These are phyloP conservation scores for Dolichoris vasculosae DNA, from an alignment of 1,140 invertebrate species.

Conservation along the genomic window DNA sequence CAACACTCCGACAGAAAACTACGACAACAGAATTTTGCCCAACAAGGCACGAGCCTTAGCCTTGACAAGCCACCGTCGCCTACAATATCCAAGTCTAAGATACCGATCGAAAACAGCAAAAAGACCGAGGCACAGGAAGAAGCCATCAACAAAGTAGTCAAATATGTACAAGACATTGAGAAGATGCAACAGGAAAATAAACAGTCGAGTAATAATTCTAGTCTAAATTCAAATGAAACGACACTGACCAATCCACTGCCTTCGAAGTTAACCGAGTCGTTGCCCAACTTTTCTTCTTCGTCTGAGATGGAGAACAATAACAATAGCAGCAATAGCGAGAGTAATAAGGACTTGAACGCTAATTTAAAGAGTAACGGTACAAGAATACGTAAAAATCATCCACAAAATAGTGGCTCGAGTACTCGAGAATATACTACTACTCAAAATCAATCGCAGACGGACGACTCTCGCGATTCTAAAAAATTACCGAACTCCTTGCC, in stretches of 20 bases:
- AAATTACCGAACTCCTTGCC: conserved; percentile 23
- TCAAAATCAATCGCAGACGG: conserved; percentile 21
- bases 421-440: conserved; percentile 24
- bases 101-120: conserved; percentile 62
- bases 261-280: conserved; percentile 56
- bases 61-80: conserved; percentile 68
- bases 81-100: conserved; percentile 65
- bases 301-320: conserved; percentile 38
- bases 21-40: conserved; percentile 58
- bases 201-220: conserved; percentile 55
- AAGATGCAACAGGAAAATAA: conserved; percentile 61
- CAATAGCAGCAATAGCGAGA: conserved; percentile 39
- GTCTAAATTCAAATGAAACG: conserved; percentile 57
- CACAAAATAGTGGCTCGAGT: conserved; percentile 16
- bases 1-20: conserved; percentile 59
- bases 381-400: conserved; percentile 49
- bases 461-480: conserved; percentile 35
- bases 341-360: conserved; percentile 53
- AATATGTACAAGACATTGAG: conserved; percentile 70
- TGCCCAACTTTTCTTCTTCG: conserved; percentile 34
- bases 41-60: conserved; percentile 61
- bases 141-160: conserved; percentile 68
- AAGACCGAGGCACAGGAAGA: conserved; percentile 67
- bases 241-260: conserved; percentile 51
- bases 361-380: conserved; percentile 36